These are phyloP conservation scores for Chiloscyllium plagiosum DNA, from an alignment of 2,113 vertebrate genomes.

Conservation along the genomic window DNA sequence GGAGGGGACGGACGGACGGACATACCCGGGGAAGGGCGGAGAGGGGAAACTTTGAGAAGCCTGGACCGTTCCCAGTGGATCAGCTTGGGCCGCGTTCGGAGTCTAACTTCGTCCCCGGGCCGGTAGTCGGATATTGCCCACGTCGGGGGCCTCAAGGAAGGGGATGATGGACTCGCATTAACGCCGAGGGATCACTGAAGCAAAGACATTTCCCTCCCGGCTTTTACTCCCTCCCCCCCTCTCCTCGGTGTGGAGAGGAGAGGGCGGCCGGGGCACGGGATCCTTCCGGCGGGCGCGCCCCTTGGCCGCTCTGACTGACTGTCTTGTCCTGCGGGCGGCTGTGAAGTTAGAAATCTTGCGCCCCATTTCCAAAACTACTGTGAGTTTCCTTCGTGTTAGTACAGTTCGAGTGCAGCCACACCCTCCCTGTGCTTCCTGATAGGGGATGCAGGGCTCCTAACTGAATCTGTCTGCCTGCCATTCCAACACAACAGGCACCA, in stretches of 20 bases:
- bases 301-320: background rate
- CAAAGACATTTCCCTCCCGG: background rate
- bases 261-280: background rate
- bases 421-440: conserved; percentile 68
- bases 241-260: background rate
- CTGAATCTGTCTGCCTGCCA: conserved; percentile 42
- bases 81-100: conserved; percentile 41
- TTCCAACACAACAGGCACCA: background rate
- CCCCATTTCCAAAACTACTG: background rate
- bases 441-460: conserved; percentile 48
- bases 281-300: background rate
- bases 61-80: conserved; percentile 48
- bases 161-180: conserved; percentile 54
- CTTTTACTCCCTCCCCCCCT: background rate
- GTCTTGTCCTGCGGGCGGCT: background rate
- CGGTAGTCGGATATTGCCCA: conserved; percentile 51
- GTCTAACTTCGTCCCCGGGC: conserved; percentile 45
- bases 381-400: background rate
- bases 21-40: conserved; percentile 8
- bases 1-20: too few relatives aligned
- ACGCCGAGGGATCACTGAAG: conserved; percentile 37
- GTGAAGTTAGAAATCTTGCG: conserved; percentile 4
- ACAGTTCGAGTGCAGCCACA: conserved; percentile 57
- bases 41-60: background rate
- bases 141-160: conserved; percentile 48